phyloP scores from a whole-genome alignment of 2,797 vertebrate genomes.

The Chloroceryle amazona region DNA sequence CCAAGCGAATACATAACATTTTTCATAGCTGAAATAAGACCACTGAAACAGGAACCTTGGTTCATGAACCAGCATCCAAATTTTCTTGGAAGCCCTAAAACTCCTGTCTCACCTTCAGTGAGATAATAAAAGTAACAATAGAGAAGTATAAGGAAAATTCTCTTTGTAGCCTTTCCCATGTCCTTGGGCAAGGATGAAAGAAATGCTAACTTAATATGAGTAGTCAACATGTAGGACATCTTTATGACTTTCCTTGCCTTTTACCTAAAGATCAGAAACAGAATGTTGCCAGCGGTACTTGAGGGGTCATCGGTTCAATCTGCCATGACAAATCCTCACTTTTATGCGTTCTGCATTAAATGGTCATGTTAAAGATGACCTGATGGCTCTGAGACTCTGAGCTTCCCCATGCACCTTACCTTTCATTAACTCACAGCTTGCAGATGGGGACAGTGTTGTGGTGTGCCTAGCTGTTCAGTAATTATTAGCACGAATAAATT shows the following conservation, averaged over 20 bases:
- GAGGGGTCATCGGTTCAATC: background rate
- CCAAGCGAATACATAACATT: background rate
- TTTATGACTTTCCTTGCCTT: background rate
- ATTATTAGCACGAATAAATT: conserved; percentile 6
- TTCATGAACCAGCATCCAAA: background rate
- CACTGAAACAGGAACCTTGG: background rate
- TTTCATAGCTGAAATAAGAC: background rate
- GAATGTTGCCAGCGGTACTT: background rate
- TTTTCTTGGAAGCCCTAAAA: background rate
- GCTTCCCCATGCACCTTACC: background rate
- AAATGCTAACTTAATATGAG: background rate
- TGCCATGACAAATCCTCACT: background rate
- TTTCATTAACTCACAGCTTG: background rate
- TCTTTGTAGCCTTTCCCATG: background rate
- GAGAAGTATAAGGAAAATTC: background rate
- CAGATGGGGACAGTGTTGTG: background rate
- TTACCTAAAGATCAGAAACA: background rate
- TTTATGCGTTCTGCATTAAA: background rate
- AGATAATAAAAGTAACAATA: background rate
- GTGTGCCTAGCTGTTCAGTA: background rate
- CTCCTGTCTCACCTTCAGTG: background rate
- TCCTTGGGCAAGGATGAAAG: background rate
- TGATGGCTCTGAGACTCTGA: background rate
- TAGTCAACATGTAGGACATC: background rate
- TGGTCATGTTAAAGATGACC: fast-evolving